Percentiles rank a stretch among this genome's conserved stretches.
These are phyloP conservation scores for Mimachlamys varia DNA, from an alignment of 2,888 invertebrate species.

Conservation along the genomic window DNA sequence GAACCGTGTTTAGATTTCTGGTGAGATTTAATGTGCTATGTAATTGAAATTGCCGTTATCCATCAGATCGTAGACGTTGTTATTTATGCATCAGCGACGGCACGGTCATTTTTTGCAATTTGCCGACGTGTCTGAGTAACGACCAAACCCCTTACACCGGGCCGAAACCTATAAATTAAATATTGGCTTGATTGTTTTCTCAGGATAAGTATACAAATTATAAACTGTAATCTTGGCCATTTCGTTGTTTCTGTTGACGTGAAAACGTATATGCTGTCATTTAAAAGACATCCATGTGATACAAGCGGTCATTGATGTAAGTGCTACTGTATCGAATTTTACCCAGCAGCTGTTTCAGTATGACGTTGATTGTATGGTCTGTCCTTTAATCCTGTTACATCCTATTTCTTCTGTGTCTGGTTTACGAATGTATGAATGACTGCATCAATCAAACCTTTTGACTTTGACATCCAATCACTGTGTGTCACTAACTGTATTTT, in stretches of 20 bases:
- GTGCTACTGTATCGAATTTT: too few relatives aligned
- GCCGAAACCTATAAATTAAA: neutral
- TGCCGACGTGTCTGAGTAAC: neutral
- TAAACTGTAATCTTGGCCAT: neutral
- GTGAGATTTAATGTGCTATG: neutral
- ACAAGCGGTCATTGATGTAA: neutral
- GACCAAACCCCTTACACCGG: neutral
- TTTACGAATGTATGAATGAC: too few relatives aligned
- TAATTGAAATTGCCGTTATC: neutral
- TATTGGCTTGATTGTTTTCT: neutral
- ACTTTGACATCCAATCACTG: too few relatives aligned
- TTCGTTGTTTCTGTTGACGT: neutral
- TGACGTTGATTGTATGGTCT: too few relatives aligned
- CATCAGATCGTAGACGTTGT: neutral
- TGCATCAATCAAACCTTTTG: too few relatives aligned
- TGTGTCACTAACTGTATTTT: too few relatives aligned
- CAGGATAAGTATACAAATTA: neutral
- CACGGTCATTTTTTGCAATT: neutral
- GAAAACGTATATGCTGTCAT: neutral
- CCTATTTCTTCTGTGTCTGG: too few relatives aligned
- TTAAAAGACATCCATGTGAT: neutral
- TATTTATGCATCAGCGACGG: neutral
- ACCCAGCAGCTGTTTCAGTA: too few relatives aligned
- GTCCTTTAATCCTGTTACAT: too few relatives aligned
- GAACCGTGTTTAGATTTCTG: neutral